Evolutionary conservation across 1,140 invertebrate genomes (phyloP).

Genomic region (Leptopilina boulardi): DNA sequence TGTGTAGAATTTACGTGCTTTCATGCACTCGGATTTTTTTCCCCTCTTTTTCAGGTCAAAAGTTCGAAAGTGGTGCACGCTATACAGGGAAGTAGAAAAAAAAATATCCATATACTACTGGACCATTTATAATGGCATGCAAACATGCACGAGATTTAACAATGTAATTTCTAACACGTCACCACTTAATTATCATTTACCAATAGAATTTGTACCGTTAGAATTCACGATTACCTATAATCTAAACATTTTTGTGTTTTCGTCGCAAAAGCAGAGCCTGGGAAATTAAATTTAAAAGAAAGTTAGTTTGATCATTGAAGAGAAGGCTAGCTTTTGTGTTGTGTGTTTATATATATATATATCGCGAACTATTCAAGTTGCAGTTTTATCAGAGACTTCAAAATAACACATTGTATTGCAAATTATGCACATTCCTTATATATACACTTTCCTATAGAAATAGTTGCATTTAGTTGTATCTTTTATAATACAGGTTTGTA

Average conservation of each 20-base stretch:
- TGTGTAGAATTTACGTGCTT: not conserved
- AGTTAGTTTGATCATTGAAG: not conserved
- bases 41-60: conserved; percentile 54
- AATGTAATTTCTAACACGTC: not conserved
- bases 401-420: conserved; percentile 10
- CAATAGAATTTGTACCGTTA: not conserved
- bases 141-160: conserved; percentile 35
- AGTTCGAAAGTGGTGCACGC: conserved; percentile 57
- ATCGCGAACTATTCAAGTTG: not conserved
- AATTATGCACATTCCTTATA: conserved; percentile 21
- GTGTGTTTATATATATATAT: no score
- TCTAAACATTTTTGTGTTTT: not conserved
- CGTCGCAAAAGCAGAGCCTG: not conserved
- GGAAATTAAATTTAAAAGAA: conserved; percentile 6
- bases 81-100: not conserved
- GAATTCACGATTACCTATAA: conserved; percentile 1
- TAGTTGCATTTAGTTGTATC: conserved; percentile 20
- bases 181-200: not conserved
- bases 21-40: not conserved
- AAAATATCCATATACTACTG: not conserved
- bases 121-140: conserved; percentile 41
- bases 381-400: conserved; percentile 21
- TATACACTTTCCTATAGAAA: conserved; percentile 5
- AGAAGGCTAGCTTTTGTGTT: not conserved
- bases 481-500: not conserved